These are phyloP conservation scores for Aplysina aerophoba DNA, from an alignment of 37 sponge, comb jelly and placozoan genomes.

Conservation along the genomic window DNA sequence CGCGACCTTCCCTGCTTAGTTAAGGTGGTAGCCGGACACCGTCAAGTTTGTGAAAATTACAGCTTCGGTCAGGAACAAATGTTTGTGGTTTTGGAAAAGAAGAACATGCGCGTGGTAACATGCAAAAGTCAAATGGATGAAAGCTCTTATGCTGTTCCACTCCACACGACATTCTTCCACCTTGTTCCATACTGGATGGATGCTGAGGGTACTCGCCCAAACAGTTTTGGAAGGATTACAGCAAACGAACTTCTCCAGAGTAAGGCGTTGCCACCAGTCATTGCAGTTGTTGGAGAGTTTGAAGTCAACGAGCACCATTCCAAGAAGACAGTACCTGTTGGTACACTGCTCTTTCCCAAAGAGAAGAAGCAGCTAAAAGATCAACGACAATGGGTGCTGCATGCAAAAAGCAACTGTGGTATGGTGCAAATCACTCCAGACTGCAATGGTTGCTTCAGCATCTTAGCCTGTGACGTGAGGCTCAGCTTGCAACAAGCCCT, in stretches of 20 bases:
- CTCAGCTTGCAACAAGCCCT: too few species aligned
- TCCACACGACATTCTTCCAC: not conserved
- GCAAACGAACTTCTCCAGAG: not conserved
- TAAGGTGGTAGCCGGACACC: not conserved
- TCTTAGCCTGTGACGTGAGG: too few species aligned
- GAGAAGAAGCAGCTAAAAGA: not conserved
- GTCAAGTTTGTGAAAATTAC: not conserved
- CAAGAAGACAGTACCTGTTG: not conserved
- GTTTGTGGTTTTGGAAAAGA: conserved; percentile 9
- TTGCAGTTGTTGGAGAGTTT: not conserved
- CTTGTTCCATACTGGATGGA: not conserved
- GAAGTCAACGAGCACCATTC: not conserved
- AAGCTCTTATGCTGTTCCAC: not conserved
- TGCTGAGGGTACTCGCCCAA: not conserved
- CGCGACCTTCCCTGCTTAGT: not conserved
- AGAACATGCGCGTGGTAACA: not conserved
- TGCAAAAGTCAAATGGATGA: not conserved
- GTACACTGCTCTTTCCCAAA: conserved; percentile 27
- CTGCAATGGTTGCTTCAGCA: too few species aligned
- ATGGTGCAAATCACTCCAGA: too few species aligned
- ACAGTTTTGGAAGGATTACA: not conserved
- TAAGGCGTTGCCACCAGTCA: not conserved
- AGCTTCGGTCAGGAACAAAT: not conserved
- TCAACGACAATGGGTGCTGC: too few species aligned
- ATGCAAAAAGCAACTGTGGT: too few species aligned